Percentiles rank a stretch among this genome's conserved stretches.
phyloP scores from a whole-genome alignment of 2,113 vertebrate genomes.

The Parotia lawesii region DNA sequence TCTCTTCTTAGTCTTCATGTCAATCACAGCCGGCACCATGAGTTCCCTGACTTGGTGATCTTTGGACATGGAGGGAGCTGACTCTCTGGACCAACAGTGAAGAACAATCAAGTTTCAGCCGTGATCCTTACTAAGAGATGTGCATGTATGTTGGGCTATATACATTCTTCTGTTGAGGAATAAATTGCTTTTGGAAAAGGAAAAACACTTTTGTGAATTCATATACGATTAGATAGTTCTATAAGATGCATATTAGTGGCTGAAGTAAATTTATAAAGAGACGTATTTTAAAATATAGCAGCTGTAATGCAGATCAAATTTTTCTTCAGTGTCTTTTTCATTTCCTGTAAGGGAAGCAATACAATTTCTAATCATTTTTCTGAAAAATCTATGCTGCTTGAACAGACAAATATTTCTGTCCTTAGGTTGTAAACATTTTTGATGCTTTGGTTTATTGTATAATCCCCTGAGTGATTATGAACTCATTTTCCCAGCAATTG shows the following conservation, averaged over 20 bases:
- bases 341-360: constrained; percentile 33
- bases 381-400: constrained; percentile 32
- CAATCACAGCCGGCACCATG: fast-evolving
- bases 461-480: not conserved
- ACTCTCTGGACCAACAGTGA: not conserved
- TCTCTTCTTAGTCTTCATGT: not conserved
- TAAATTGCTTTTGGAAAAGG: not conserved
- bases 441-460: constrained; percentile 47
- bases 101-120: not conserved
- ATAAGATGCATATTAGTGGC: constrained; percentile 42
- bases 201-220: constrained; percentile 55
- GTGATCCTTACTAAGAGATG: not conserved
- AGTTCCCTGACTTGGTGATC: fast-evolving
- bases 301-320: constrained; percentile 23
- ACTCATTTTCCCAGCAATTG: not conserved
- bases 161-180: not conserved
- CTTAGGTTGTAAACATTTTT: constrained; percentile 25
- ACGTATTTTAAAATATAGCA: constrained; percentile 38
- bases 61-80: fast-evolving
- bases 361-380: constrained; percentile 53
- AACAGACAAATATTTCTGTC: constrained; percentile 6
- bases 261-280: constrained; percentile 57
- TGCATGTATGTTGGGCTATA: too few species aligned
- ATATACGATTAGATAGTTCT: constrained; percentile 36
- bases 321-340: constrained; percentile 45